Percentiles rank a stretch among this genome's conserved stretches.
Evolutionary conservation across 2,888 invertebrate species (phyloP).

Genomic region (Monopis laevigella): DNA sequence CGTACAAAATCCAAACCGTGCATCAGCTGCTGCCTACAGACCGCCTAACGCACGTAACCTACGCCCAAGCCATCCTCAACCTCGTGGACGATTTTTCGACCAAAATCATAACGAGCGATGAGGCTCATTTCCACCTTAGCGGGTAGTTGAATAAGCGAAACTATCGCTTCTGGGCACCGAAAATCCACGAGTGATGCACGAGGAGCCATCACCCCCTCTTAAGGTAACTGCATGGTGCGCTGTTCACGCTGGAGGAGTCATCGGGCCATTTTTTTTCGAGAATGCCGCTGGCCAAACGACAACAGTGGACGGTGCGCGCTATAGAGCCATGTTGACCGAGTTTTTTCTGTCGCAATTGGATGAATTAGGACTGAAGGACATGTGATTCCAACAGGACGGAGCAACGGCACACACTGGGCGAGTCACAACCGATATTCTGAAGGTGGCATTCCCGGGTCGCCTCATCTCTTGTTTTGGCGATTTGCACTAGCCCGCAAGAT

Average conservation of each 20-base stretch:
- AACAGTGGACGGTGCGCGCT: slow-evolving; percentile 19
- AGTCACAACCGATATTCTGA: slow-evolving; percentile 16
- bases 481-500: slow-evolving; percentile 14
- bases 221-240: slow-evolving; percentile 19
- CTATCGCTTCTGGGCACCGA: slow-evolving; percentile 18
- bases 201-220: slow-evolving; percentile 17
- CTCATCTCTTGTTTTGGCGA: slow-evolving; percentile 13
- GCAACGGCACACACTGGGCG: slow-evolving; percentile 18
- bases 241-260: slow-evolving; percentile 14
- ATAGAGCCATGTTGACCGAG: slow-evolving; percentile 18
- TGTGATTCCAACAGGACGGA: slow-evolving; percentile 11
- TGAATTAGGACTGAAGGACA: slow-evolving; percentile 12
- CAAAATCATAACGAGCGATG: slow-evolving; percentile 1
- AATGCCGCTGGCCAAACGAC: slow-evolving; percentile 17
- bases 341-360: slow-evolving; percentile 10
- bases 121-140: slow-evolving; percentile 10
- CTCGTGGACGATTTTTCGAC: background rate
- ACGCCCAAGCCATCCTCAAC: background rate
- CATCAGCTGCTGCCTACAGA: background rate
- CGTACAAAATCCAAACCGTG: background rate
- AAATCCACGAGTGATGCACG: slow-evolving; percentile 18
- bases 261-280: slow-evolving; percentile 19
- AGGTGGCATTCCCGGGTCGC: slow-evolving; percentile 10
- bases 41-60: background rate
- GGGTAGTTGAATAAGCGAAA: slow-evolving; percentile 14